phyloP scores from a whole-genome alignment of 2,888 invertebrate genomes.

The Dryomyza anilis region DNA sequence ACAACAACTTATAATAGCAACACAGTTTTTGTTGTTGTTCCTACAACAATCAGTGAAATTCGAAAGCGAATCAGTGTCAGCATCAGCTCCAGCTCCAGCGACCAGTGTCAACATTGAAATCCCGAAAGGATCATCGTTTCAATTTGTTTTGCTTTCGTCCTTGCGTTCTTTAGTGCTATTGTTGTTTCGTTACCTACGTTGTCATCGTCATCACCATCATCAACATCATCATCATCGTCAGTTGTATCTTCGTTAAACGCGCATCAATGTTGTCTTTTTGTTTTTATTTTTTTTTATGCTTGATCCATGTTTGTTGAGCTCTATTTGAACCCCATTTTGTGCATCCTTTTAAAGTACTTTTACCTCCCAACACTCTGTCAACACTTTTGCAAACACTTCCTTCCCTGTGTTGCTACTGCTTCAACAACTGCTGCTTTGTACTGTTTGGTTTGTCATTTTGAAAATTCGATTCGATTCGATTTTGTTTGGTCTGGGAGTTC shows the following conservation, averaged over 20 bases:
- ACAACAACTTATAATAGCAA: constrained; percentile 31
- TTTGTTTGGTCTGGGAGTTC: neutral
- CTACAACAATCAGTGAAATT: neutral
- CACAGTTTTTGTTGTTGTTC: too few species aligned
- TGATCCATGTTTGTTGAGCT: neutral
- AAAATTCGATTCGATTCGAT: neutral
- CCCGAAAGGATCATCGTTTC: constrained; percentile 53
- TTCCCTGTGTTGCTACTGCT: neutral
- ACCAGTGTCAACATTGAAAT: constrained; percentile 30
- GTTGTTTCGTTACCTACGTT: neutral
- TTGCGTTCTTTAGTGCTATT: neutral
- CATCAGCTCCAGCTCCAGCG: neutral
- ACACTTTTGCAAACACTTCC: too few species aligned
- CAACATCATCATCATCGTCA: neutral
- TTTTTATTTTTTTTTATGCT: neutral
- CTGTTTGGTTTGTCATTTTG: neutral
- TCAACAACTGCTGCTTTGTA: too few species aligned
- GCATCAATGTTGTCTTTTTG: neutral
- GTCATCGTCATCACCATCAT: neutral
- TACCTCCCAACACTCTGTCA: too few species aligned
- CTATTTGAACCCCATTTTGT: neutral
- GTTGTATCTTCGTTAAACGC: neutral
- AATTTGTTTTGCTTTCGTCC: constrained; percentile 39
- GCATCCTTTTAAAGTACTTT: neutral
- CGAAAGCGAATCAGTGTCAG: neutral